Percentiles rank a stretch among this genome's conserved stretches.
phyloP scores from a whole-genome alignment of 2,113 vertebrate species.

The Nyctereutes procyonoides region DNA sequence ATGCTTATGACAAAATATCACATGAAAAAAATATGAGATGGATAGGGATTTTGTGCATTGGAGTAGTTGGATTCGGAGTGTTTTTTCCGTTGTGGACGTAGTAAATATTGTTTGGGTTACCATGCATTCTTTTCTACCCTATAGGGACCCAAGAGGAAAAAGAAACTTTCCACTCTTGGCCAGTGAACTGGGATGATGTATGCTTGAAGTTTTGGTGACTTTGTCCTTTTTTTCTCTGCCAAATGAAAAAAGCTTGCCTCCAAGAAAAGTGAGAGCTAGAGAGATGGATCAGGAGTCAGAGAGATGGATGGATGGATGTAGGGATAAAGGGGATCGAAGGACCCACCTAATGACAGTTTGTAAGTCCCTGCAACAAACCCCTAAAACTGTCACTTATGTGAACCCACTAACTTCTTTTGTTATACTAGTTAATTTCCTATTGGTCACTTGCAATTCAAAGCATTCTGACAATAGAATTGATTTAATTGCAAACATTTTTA shows the following conservation, averaged over 20 bases:
- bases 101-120: not conserved
- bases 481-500: slow-evolving; percentile 20
- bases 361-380: not conserved
- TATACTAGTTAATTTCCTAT: not conserved
- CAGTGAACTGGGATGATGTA: not conserved
- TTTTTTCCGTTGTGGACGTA: not conserved
- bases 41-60: not conserved
- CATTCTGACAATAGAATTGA: not conserved
- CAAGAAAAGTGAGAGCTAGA: not conserved
- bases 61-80: not conserved
- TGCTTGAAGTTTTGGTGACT: not conserved
- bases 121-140: not conserved
- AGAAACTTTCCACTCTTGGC: not conserved
- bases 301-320: not conserved
- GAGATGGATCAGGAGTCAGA: not conserved
- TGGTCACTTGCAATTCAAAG: not conserved
- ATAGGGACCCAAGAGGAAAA: not conserved
- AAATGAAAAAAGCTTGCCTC: not conserved
- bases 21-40: not conserved
- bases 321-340: not conserved
- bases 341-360: not conserved
- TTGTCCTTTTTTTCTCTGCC: not conserved
- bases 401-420: not conserved
- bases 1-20: not conserved
- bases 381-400: not conserved